A percentile compares a stretch with the other conserved stretches of the same genome.
These are phyloP conservation scores for Idaea straminata DNA, from an alignment of 2,888 invertebrate genomes.

Conservation along the genomic window DNA sequence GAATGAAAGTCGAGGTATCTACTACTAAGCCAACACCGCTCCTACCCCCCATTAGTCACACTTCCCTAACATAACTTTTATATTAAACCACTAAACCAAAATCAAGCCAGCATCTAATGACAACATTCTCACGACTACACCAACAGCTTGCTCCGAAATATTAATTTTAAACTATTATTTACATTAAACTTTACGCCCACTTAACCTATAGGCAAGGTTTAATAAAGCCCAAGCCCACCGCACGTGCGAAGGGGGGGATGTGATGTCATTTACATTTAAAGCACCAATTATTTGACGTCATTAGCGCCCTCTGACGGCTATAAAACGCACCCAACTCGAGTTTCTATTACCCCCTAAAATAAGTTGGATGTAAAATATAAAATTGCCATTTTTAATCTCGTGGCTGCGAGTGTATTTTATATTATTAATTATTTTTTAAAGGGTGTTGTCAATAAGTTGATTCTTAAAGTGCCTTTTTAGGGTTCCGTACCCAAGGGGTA, in stretches of 20 bases:
- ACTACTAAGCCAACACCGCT: too few relatives aligned
- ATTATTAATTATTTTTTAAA: neutral
- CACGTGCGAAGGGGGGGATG: slow-evolving; percentile 49
- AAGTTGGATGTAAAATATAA: slow-evolving; percentile 49
- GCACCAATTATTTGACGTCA: slow-evolving; percentile 79
- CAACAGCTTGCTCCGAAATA: slow-evolving; percentile 3
- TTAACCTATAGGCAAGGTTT: slow-evolving; percentile 59
- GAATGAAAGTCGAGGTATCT: too few relatives aligned
- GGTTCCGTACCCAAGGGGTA: too few relatives aligned
- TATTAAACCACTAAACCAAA: neutral
- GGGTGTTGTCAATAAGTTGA: neutral
- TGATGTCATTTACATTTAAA: slow-evolving; percentile 79
- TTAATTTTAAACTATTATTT: slow-evolving; percentile 4
- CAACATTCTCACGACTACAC: slow-evolving; percentile 2
- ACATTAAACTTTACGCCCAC: slow-evolving; percentile 23
- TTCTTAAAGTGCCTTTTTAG: neutral
- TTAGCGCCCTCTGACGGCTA: slow-evolving; percentile 73
- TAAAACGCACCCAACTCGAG: slow-evolving; percentile 77
- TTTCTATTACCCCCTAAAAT: slow-evolving; percentile 34
- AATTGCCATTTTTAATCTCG: slow-evolving; percentile 68
- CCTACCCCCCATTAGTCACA: neutral
- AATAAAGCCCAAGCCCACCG: slow-evolving; percentile 57
- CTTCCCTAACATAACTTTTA: neutral
- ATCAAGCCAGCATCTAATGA: neutral
- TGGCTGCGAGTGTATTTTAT: slow-evolving; percentile 4